Conservation (phyloP, 1,140 invertebrate genomes). For the Pseudobourletiella spinata region DNA sequence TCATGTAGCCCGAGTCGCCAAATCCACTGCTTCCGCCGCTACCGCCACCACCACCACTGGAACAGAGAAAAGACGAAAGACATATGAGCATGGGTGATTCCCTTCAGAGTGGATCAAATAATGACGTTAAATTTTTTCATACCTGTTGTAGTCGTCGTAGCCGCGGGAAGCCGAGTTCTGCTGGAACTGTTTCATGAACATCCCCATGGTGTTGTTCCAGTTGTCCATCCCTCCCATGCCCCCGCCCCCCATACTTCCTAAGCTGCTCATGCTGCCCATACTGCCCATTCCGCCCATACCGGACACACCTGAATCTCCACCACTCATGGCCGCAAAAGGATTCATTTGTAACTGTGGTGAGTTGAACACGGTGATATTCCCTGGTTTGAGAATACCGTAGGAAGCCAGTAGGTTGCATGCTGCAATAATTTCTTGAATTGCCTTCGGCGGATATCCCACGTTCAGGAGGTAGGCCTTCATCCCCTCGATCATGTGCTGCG, state of each 20-base stretch:
- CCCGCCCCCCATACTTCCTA: background rate
- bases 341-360: constrained; percentile 27
- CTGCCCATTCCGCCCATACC: constrained; percentile 15
- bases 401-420: constrained; percentile 34
- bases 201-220: constrained; percentile 33
- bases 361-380: constrained; percentile 36
- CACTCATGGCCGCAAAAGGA: constrained; percentile 29
- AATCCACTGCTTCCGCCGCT: constrained; percentile 16
- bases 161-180: constrained; percentile 19
- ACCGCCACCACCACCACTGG: background rate
- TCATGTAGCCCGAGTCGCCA: constrained; percentile 31
- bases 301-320: constrained; percentile 13
- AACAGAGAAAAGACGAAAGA: too few relatives aligned
- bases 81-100: too few relatives aligned
- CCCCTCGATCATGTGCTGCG: constrained; percentile 35
- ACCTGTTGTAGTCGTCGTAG: constrained; percentile 12
- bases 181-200: constrained; percentile 35
- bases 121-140: too few relatives aligned
- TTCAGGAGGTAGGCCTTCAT: constrained; percentile 35
- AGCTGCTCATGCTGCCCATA: constrained; percentile 13
- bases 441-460: constrained; percentile 32
- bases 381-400: constrained; percentile 34
- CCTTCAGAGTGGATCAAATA: too few relatives aligned
- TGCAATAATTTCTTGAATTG: constrained; percentile 31
- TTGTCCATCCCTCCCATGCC: constrained; percentile 22